Conservation (phyloP, 1,140 invertebrate species). For the Nomia melanderi region DNA sequence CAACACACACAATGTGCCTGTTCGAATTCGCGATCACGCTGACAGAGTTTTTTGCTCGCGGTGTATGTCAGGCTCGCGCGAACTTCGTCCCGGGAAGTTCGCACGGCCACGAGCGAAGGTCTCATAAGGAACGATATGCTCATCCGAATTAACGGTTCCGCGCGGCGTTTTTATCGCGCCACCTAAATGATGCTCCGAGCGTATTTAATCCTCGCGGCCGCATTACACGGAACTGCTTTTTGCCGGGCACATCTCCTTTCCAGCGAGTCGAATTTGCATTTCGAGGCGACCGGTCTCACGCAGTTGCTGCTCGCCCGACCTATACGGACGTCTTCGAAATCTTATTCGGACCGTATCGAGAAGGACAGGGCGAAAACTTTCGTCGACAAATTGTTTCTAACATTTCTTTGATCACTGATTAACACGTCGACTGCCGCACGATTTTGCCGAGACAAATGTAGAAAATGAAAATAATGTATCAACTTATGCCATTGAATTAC, state of each 20-base stretch:
- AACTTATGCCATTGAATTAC: no score
- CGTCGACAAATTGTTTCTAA: not conserved
- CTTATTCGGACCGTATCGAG: not conserved
- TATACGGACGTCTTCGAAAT: not conserved
- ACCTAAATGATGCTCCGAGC: conserved; percentile 9
- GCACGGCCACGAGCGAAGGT: not conserved
- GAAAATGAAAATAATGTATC: no score
- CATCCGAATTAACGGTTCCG: conserved; percentile 20
- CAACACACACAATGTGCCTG: no score
- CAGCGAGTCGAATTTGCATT: conserved; percentile 7
- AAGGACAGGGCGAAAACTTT: not conserved
- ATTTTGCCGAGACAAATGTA: no score
- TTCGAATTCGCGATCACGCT: no score
- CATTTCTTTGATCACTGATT: no score
- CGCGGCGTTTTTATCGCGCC: not conserved
- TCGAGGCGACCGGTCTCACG: conserved; percentile 9
- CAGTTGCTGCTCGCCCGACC: not conserved
- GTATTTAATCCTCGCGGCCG: not conserved
- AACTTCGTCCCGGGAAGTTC: not conserved
- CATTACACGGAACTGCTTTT: conserved; percentile 20
- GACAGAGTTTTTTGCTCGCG: not conserved
- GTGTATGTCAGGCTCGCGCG: not conserved
- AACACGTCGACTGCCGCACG: no score
- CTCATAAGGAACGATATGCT: conserved; percentile 9
- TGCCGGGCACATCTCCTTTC: not conserved